These are phyloP conservation scores for Garra rufa DNA, from an alignment of 2,113 vertebrate genomes.

Conservation along the genomic window DNA sequence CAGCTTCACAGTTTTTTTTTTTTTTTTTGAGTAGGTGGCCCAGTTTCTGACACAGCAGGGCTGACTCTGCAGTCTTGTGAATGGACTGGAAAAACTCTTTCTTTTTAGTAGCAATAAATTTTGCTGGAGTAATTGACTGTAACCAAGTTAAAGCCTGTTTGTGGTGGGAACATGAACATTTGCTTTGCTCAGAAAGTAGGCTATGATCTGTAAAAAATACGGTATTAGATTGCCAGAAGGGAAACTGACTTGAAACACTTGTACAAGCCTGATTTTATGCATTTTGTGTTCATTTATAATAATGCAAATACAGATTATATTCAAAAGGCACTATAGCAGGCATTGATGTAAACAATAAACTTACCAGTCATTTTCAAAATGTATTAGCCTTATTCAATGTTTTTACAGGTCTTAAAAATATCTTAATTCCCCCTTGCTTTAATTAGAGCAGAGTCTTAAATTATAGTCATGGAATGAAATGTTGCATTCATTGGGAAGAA, in stretches of 20 bases:
- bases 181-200: conserved; percentile 3
- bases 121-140: conserved; percentile 14
- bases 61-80: not conserved
- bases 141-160: not conserved
- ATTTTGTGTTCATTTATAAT: not conserved
- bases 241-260: not conserved
- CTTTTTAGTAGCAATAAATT: conserved; percentile 22
- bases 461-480: no score
- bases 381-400: no score
- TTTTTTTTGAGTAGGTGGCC: not conserved
- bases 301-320: not conserved
- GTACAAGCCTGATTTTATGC: not conserved
- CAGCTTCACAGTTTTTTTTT: not conserved
- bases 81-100: not conserved
- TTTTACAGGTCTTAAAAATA: no score
- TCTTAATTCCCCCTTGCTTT: no score
- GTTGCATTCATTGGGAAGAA: no score
- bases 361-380: no score
- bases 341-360: not conserved
- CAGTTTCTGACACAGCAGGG: conserved; percentile 13
- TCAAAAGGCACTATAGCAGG: not conserved
- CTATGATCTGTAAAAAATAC: not conserved
- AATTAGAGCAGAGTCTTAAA: no score
- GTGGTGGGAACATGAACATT: not conserved
- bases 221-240: not conserved